Base-by-base conservation (phyloP, 2,797 vertebrate species). In the Falco naumanni region DNA sequence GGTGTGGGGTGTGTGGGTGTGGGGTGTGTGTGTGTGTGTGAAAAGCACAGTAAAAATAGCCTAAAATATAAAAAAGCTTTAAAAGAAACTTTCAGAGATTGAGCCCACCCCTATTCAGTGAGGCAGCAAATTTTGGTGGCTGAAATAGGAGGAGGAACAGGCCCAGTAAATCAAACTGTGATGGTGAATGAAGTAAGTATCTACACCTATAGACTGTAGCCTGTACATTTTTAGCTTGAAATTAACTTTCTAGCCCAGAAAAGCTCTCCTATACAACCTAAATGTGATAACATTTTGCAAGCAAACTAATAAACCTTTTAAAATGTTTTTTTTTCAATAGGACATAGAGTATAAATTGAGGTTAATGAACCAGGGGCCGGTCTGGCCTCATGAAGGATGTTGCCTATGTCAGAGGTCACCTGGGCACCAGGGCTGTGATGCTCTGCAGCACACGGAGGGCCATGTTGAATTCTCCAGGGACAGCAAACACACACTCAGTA, bases 151-250 rank as follows among this genome's bases (percentile, higher is more conserved):
- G 3, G 11, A 45, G 18, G 17, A 92, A 26, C 8, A 75, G 24
- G 14, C 26, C 47, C 15, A 48, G 24, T 63, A 80, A 77, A 63
- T 48, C 13, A 70, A 78, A 61, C 66, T 5, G 43, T 3, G 9
- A 39, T 45, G 7, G 25, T 74, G 33, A 87, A 76, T 19, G 34
- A 81, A 80, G 9, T 13, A 87, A 90, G 65, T 33, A 41, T 0
- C 1, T 79, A 34, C 1, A 1, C 66, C 13, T 63, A 11, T 24
- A 47, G 31, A 37, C 11, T 0, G 2, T 6, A 31, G 6, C 10
- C 34, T 12, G 45, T 19, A 66, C 0, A 9, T 20, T 83, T 77
- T 71, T 87, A 60, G 14, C 18, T 37, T 39, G 20, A 53, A 87
- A 75, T 47, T 0, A 47, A 11, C 47, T 61, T 87, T 65, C 33